Evolutionary conservation across 2,797 vertebrate genomes (phyloP).

Genomic region (Enteromius trimaculatus): DNA sequence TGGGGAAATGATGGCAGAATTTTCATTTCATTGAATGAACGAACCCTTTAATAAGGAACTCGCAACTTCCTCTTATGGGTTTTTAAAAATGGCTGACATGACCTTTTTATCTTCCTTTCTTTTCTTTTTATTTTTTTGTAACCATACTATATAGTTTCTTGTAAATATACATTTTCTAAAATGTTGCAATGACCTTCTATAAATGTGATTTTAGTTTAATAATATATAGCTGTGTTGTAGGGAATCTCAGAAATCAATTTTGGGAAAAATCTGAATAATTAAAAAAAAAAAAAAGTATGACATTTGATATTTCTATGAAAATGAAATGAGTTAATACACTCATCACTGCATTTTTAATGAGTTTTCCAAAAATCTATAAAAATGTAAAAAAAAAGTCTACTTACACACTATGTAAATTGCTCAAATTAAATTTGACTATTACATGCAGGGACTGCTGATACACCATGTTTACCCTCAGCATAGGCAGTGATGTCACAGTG

Average conservation of each 20-base stretch:
- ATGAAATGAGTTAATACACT: neutral
- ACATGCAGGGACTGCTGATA: neutral
- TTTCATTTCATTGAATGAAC: neutral
- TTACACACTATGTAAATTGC: neutral
- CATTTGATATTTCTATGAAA: neutral
- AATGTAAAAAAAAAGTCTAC: neutral
- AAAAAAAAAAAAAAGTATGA: neutral
- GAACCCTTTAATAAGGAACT: neutral
- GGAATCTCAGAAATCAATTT: neutral
- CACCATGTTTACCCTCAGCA: neutral
- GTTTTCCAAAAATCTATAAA: neutral
- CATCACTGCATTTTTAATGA: neutral
- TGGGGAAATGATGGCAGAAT: neutral
- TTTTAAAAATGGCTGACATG: neutral
- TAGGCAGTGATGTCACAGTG: conserved; percentile 24
- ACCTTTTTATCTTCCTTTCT: neutral
- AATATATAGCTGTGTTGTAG: neutral
- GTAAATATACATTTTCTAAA: neutral
- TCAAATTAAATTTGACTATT: neutral
- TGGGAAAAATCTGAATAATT: neutral
- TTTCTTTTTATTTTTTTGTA: neutral
- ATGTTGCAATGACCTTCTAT: too few species aligned
- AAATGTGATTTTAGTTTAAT: neutral
- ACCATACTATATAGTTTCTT: neutral
- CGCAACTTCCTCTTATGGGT: neutral